Evolutionary conservation across 2,113 vertebrate species (phyloP), one percentile per base, ranked within the genome.

Genomic region (Cyprinodon brontotheroides): DNA sequence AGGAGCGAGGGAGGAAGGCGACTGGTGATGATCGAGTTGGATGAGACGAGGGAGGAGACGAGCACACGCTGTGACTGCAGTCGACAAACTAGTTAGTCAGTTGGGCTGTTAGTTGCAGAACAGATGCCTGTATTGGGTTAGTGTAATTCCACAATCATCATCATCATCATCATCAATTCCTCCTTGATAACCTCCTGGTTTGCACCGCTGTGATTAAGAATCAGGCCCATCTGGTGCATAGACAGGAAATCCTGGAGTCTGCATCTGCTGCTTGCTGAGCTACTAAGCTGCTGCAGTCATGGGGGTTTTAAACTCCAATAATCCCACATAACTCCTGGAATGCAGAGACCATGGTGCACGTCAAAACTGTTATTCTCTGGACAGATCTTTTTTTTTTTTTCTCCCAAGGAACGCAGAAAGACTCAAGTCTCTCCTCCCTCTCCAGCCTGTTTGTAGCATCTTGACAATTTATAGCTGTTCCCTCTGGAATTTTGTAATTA

Each of bases 231-330:
- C 93, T 94, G 93, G 86, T 92, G 84, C 79, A 85, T 86, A 93
- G 89, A 91, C 88, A 93, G 90, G 92, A 93, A 94, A 94, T 94
- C 91, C 91, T 89, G 87, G 87, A 91, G 87, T 91, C 89, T 90
- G 90, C 92, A 91, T 93, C 93, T 92, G 91, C 90, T 89, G 86
- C 85, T 75, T 84, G 81, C 88, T 89, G 89, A 89, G 91, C 84
- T 84, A 80, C 90, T 92, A 92, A 93, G 89, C 92, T 88, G 82
- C 87, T 83, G 87, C 86, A 87, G 84, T 87, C 77, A 12, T 72
- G 75, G 64, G 70, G 81, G 80, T 66, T 70, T 81, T 77, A 86
- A 89, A 90, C 72, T 84, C 77, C 83, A 70, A 83, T 92, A 91
- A 93, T 92, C 91, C 90, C 75, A 78, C 89, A 87, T 87, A 86